phyloP scores from a whole-genome alignment of 2,113 vertebrate genomes.

The Lasiurus cinereus region DNA sequence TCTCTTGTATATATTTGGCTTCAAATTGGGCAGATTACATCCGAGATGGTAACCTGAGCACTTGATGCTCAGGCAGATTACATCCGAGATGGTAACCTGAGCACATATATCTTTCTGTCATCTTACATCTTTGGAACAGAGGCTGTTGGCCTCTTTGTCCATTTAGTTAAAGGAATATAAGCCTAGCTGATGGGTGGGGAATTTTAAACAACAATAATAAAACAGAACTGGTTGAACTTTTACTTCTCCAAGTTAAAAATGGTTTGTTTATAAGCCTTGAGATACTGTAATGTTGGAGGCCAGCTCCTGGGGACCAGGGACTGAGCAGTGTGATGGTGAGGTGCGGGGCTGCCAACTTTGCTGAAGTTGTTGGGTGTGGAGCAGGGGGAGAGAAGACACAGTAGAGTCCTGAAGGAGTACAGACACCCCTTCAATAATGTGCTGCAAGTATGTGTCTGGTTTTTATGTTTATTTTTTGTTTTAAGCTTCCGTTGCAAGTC shows the following conservation, averaged over 20 bases:
- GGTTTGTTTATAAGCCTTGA: neutral
- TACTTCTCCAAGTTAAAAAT: neutral
- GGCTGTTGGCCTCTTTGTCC: neutral
- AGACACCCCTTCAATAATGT: neutral
- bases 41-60: neutral
- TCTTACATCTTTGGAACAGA: neutral
- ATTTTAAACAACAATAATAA: neutral
- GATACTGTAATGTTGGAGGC: neutral
- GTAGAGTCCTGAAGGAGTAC: neutral
- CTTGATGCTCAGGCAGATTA: neutral
- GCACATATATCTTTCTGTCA: neutral
- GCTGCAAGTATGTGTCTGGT: fast-evolving
- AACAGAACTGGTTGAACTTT: neutral
- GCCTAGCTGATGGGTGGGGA: neutral
- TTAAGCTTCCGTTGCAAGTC: neutral
- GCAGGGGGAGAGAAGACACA: neutral
- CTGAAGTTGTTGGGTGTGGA: neutral
- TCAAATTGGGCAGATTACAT: neutral
- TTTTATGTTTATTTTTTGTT: neutral
- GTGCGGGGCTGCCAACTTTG: no score
- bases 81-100: neutral
- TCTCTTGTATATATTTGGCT: neutral
- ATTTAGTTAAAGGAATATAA: neutral
- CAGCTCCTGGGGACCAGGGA: neutral
- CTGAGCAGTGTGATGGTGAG: neutral